Conservation (phyloP, 2,888 invertebrate species). For the Drosophila leonis region DNA sequence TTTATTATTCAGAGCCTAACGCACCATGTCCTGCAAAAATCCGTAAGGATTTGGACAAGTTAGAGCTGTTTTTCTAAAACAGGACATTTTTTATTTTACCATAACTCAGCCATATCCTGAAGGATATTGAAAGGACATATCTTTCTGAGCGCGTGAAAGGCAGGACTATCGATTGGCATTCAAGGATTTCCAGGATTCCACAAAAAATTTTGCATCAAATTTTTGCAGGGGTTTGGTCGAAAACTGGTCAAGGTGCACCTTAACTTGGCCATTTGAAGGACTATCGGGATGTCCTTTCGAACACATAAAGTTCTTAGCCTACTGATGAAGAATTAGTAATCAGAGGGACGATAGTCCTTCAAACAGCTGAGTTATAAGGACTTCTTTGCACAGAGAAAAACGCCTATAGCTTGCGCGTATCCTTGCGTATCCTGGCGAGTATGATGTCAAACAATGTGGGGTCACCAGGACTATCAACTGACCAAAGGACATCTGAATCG, state of each 20-base stretch:
- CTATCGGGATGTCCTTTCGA: background rate
- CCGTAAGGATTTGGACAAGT: too few relatives aligned
- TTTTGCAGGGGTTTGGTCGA: conserved; percentile 8
- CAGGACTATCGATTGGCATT: background rate
- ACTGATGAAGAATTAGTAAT: background rate
- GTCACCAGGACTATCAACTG: background rate
- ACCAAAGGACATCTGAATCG: conserved; percentile 3
- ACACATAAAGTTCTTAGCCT: background rate
- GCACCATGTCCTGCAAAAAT: too few relatives aligned
- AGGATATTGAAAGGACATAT: background rate
- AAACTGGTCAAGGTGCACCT: background rate
- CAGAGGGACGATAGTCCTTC: background rate
- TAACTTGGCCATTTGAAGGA: conserved; percentile 5
- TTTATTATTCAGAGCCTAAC: too few relatives aligned
- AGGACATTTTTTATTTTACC: background rate
- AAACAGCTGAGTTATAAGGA: conserved; percentile 1
- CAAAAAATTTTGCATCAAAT: background rate
- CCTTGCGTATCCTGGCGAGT: background rate
- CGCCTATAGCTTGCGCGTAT: background rate
- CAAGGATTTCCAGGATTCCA: conserved; percentile 1
- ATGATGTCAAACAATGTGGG: background rate
- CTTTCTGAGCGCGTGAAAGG: background rate
- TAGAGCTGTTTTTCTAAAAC: background rate
- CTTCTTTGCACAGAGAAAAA: background rate
- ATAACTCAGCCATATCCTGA: conserved; percentile 5